Percentiles rank a stretch among this genome's conserved stretches.
phyloP scores from a whole-genome alignment of 2,888 invertebrate species.

The Leucophenga montana region DNA sequence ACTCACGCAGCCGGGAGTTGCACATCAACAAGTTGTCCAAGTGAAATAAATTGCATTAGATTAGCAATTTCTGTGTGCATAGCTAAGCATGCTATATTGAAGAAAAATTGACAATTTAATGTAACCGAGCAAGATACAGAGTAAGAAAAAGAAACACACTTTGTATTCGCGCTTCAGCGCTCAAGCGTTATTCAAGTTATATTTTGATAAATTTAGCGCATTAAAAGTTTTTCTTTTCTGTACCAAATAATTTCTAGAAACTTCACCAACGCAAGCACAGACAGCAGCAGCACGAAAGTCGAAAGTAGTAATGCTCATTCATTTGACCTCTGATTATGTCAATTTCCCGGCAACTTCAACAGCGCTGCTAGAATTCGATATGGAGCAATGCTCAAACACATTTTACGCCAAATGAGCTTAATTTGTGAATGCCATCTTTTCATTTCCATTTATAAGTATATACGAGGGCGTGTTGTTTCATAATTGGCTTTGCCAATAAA shows the following conservation, averaged over 20 bases:
- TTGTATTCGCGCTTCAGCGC: background rate
- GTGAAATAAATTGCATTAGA: constrained; percentile 27
- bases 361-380: too few relatives aligned
- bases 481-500: too few relatives aligned
- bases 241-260: constrained; percentile 32
- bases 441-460: background rate
- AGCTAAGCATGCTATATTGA: background rate
- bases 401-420: constrained; percentile 16
- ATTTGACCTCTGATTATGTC: constrained; percentile 8
- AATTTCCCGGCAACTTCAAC: constrained; percentile 3
- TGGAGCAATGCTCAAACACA: background rate
- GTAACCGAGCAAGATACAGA: background rate
- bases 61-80: background rate
- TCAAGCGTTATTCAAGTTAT: too few relatives aligned
- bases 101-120: background rate
- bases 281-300: too few relatives aligned
- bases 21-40: constrained; percentile 58
- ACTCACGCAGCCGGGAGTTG: background rate
- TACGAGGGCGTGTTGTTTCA: background rate
- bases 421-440: constrained; percentile 20
- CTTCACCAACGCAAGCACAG: background rate
- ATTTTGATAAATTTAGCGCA: constrained; percentile 52
- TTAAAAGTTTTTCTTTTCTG: constrained; percentile 52
- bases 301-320: background rate
- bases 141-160: background rate